phyloP scores from a whole-genome alignment of 2,797 vertebrate species.

The Bucorvus abyssinicus region DNA sequence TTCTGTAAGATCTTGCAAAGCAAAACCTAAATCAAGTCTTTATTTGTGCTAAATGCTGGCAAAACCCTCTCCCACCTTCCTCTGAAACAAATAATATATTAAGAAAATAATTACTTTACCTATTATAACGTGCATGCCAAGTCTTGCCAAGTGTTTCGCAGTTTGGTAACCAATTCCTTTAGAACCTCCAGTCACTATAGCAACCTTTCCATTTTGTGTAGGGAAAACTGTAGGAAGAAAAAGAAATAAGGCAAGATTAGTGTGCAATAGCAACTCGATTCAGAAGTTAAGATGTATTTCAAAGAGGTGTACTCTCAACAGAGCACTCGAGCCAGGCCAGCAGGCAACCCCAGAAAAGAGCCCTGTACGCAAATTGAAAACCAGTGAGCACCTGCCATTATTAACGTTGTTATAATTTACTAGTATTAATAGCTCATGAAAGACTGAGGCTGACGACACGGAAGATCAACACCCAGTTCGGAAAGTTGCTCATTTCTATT shows the following conservation, averaged over 20 bases:
- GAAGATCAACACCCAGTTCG: neutral
- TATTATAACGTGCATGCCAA: slow-evolving; percentile 91
- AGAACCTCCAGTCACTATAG: slow-evolving; percentile 90
- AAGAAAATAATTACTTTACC: slow-evolving; percentile 74
- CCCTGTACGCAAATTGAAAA: neutral
- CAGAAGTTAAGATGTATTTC: neutral
- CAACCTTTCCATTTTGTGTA: slow-evolving; percentile 86
- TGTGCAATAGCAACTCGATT: fast-evolving
- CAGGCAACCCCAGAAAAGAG: neutral
- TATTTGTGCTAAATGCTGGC: neutral
- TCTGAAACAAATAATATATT: neutral
- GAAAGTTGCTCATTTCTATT: neutral
- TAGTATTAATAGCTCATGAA: neutral
- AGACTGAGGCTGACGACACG: fast-evolving
- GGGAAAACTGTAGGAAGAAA: slow-evolving; percentile 79
- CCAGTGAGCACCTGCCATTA: neutral
- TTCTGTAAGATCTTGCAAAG: neutral
- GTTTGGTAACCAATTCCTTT: slow-evolving; percentile 90
- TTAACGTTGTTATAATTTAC: neutral
- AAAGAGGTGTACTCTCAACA: neutral
- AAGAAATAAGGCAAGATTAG: slow-evolving; percentile 33
- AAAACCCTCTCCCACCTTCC: neutral
- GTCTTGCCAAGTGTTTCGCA: slow-evolving; percentile 82
- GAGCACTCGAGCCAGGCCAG: neutral
- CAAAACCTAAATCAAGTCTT: neutral